Conservation (phyloP, 2,888 invertebrate species). For the Ectobius pallidus region DNA sequence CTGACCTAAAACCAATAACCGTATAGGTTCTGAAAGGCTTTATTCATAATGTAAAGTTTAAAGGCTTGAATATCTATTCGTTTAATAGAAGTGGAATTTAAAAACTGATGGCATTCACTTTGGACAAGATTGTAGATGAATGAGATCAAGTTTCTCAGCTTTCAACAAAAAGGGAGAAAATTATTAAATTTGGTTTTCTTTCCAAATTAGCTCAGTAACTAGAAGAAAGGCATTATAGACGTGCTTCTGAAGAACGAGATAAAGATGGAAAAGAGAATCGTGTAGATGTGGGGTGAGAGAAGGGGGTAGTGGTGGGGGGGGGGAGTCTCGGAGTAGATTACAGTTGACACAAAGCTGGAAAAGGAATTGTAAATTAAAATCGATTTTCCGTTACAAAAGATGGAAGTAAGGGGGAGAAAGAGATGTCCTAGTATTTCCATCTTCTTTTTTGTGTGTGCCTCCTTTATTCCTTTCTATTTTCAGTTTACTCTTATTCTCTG, state of each 20-base stretch:
- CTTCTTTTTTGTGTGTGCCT: constrained; percentile 7
- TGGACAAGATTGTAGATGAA: constrained; percentile 27
- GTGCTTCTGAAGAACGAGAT: constrained; percentile 35
- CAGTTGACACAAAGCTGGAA: constrained; percentile 45
- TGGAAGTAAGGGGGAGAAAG: constrained; percentile 23
- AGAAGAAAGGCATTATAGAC: constrained; percentile 38
- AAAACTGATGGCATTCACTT: constrained; percentile 29
- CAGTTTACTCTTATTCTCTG: constrained; percentile 13
- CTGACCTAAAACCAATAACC: too few relatives aligned
- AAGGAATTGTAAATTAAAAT: constrained; percentile 45
- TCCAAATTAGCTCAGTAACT: constrained; percentile 39
- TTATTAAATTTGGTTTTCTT: constrained; percentile 42
- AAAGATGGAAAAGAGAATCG: constrained; percentile 31
- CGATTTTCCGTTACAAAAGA: constrained; percentile 44
- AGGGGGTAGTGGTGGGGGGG: constrained; percentile 22
- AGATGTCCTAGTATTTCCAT: constrained; percentile 26
- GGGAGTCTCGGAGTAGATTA: constrained; percentile 42
- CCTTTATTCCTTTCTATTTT: constrained; percentile 28
- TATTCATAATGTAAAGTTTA: too few relatives aligned
- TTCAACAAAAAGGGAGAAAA: constrained; percentile 39
- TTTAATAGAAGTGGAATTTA: too few relatives aligned
- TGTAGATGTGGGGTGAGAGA: constrained; percentile 36
- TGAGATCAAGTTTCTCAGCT: constrained; percentile 35
- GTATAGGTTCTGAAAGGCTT: too few relatives aligned
- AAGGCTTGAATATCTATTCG: too few relatives aligned